Evolutionary conservation across 2,113 vertebrate genomes (phyloP).

Genomic region (Poeciliopsis turrubarensis): DNA sequence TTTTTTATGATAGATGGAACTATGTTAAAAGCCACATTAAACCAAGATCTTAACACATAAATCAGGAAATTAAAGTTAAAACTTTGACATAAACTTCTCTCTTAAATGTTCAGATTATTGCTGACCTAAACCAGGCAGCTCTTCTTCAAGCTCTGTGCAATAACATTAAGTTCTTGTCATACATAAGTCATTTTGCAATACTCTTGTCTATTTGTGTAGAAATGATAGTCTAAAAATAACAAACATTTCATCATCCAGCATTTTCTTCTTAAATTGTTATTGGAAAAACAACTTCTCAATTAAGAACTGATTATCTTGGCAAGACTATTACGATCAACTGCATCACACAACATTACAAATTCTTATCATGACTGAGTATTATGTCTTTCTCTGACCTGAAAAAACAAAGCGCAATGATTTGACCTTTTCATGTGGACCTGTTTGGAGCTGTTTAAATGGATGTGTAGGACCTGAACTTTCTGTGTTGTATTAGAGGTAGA

Average conservation of each 20-base stretch:
- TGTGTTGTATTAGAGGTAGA: neutral
- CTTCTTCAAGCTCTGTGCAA: neutral
- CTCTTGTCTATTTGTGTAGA: neutral
- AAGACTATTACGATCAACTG: neutral
- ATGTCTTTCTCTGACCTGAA: conserved; percentile 20
- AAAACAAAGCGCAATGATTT: conserved; percentile 19
- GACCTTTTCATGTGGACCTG: conserved; percentile 25
- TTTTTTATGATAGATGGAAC: neutral
- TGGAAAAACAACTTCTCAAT: neutral
- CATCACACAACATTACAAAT: neutral
- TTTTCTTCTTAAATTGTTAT: neutral
- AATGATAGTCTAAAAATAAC: neutral
- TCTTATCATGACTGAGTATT: conserved; percentile 8
- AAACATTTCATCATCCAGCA: neutral
- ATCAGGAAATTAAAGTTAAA: too few relatives aligned
- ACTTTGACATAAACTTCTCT: too few relatives aligned
- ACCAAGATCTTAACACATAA: too few relatives aligned
- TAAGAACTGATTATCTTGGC: neutral
- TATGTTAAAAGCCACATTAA: too few relatives aligned
- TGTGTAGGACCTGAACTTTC: neutral
- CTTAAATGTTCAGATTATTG: too few relatives aligned
- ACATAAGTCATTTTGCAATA: neutral
- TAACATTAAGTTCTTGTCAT: neutral
- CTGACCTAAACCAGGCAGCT: too few relatives aligned
- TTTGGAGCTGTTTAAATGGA: conserved; percentile 4